A percentile compares a stretch with the other conserved stretches of the same genome.
Conservation (phyloP, 2,888 invertebrate genomes). For the Phasia obesa region DNA sequence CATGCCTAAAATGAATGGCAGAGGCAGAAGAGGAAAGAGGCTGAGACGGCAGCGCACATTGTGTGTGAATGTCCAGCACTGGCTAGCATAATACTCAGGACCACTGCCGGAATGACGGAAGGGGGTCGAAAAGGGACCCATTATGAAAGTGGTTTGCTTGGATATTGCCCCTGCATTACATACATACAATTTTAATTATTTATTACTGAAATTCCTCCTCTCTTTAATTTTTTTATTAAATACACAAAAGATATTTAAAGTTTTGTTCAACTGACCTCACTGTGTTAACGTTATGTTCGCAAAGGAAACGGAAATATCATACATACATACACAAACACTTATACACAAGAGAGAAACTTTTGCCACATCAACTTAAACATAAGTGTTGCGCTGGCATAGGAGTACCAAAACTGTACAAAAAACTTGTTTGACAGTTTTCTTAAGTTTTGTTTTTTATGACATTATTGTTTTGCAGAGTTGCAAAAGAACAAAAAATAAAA, state of each 20-base stretch:
- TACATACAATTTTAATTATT: no score
- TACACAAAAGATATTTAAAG: background rate
- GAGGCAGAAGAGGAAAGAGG: no score
- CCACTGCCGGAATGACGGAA: no score
- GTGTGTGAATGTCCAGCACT: no score
- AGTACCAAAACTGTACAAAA: conserved; percentile 13
- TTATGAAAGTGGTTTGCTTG: no score
- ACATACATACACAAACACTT: conserved; percentile 27
- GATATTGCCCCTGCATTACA: no score
- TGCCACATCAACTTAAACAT: conserved; percentile 60
- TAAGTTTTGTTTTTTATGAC: conserved; percentile 61
- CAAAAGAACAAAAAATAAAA: conserved; percentile 2
- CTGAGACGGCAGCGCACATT: no score
- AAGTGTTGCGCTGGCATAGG: conserved; percentile 44
- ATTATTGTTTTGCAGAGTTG: conserved; percentile 58
- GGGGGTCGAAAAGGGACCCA: no score
- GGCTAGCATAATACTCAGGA: no score
- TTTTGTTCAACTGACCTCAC: background rate
- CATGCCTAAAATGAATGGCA: no score
- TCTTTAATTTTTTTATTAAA: no score
- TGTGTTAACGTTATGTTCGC: conserved; percentile 39
- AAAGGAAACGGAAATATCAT: conserved; percentile 66
- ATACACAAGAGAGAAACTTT: conserved; percentile 43
- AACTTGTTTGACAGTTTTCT: conserved; percentile 62
- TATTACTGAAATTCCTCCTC: no score